phyloP scores from a whole-genome alignment of 2,113 vertebrate genomes.

The Loxodonta africana region DNA sequence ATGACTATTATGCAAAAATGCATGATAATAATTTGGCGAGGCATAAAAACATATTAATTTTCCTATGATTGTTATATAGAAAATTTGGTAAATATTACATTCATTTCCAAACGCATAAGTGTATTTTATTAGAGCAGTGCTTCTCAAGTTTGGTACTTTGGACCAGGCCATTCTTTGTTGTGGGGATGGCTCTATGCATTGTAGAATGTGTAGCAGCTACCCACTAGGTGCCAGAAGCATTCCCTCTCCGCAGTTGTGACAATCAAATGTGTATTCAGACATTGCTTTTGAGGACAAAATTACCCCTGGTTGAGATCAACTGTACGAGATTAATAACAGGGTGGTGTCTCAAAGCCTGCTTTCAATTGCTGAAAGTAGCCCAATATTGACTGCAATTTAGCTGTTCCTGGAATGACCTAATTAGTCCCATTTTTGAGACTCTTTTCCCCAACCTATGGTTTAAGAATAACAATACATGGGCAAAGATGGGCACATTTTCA shows the following conservation, averaged over 20 bases:
- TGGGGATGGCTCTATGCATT: not conserved
- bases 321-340: not conserved
- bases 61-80: not conserved
- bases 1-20: not conserved
- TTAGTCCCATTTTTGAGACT: not conserved
- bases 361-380: not conserved
- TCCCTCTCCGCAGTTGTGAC: not conserved
- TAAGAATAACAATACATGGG: not conserved
- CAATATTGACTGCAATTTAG: not conserved
- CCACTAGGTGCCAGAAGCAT: not conserved
- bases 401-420: not conserved
- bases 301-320: not conserved
- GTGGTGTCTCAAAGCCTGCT: not conserved
- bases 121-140: not conserved
- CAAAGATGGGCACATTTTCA: not conserved
- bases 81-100: not conserved
- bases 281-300: not conserved
- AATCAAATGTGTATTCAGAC: not conserved
- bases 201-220: not conserved
- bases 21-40: not conserved
- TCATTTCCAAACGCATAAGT: not conserved
- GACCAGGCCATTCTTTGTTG: not conserved
- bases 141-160: not conserved
- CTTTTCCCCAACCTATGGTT: not conserved
- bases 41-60: conserved; percentile 30